These are phyloP conservation scores for Cyprinodon variegatus DNA, from an alignment of 2,113 vertebrate species.

Conservation along the genomic window DNA sequence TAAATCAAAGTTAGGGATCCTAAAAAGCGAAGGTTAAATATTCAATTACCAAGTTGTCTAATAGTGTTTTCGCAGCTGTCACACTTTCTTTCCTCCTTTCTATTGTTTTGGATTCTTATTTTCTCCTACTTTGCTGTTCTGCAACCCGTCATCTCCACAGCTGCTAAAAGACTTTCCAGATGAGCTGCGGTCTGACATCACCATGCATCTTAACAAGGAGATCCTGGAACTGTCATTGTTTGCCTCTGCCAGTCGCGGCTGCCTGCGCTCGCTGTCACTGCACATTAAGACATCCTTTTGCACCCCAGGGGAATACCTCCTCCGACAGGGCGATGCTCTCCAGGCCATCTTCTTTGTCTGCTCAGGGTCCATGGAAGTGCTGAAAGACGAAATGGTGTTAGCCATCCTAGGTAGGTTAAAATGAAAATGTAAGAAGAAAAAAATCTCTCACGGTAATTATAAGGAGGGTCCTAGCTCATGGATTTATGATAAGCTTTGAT, in stretches of 20 bases:
- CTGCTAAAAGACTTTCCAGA: constrained; percentile 97
- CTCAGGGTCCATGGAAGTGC: constrained; percentile 98
- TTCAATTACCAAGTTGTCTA: constrained; percentile 23
- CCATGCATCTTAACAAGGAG: constrained; percentile 99
- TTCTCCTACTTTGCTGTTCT: neutral
- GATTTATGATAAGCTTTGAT: neutral
- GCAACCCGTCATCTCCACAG: constrained; percentile 69
- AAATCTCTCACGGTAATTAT: constrained; percentile 19
- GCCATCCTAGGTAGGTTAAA: constrained; percentile 92
- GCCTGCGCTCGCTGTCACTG: constrained; percentile 94
- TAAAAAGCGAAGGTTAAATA: constrained; percentile 6
- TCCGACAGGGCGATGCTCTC: constrained; percentile 96
- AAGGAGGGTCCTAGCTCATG: neutral
- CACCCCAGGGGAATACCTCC: constrained; percentile 95
- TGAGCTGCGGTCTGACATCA: constrained; percentile 96
- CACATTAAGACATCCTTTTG: constrained; percentile 99
- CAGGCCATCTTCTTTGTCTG: constrained; percentile 98
- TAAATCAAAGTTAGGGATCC: neutral
- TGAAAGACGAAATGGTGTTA: constrained; percentile 95
- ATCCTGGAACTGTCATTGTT: constrained; percentile 96
- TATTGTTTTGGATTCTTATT: neutral
- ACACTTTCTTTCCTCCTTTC: constrained; percentile 1
- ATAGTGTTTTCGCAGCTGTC: constrained; percentile 30
- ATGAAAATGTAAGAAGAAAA: neutral
- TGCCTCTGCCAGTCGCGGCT: constrained; percentile 93